Percentiles rank a stretch among this genome's conserved stretches.
Conservation (phyloP, 2,888 invertebrate species). For the Monoplex corrugatus region DNA sequence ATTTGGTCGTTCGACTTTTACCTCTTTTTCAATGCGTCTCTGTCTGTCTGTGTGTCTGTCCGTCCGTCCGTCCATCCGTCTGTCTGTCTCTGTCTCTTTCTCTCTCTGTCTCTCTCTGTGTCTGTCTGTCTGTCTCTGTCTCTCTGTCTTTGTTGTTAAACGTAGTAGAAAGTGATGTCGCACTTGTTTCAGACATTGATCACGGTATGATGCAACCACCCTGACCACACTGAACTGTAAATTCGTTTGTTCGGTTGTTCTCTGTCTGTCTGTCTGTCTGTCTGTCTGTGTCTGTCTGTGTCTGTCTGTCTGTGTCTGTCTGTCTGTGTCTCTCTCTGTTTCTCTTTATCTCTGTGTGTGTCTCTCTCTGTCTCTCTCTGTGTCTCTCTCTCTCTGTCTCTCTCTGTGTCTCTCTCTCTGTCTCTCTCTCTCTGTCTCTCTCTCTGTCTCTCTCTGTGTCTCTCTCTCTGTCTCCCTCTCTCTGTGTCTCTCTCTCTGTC, state of each 20-base stretch:
- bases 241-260: not conserved
- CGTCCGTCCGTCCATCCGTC: no score
- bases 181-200: no score
- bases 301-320: no score
- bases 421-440: not conserved
- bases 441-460: not conserved
- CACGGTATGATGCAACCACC: no score
- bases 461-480: not conserved
- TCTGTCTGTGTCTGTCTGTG: slow-evolving; percentile 20
- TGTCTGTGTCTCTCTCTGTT: no score
- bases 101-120: no score
- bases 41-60: not conserved
- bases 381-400: not conserved
- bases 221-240: not conserved
- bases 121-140: not conserved
- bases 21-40: no score
- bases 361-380: no score
- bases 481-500: not conserved
- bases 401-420: not conserved
- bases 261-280: not conserved
- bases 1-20: no score
- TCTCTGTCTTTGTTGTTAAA: no score
- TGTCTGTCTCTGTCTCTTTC: not conserved
- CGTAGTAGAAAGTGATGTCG: no score
- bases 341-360: no score